phyloP scores from a whole-genome alignment of 2,797 vertebrate genomes.

The Tamandua tetradactyla region DNA sequence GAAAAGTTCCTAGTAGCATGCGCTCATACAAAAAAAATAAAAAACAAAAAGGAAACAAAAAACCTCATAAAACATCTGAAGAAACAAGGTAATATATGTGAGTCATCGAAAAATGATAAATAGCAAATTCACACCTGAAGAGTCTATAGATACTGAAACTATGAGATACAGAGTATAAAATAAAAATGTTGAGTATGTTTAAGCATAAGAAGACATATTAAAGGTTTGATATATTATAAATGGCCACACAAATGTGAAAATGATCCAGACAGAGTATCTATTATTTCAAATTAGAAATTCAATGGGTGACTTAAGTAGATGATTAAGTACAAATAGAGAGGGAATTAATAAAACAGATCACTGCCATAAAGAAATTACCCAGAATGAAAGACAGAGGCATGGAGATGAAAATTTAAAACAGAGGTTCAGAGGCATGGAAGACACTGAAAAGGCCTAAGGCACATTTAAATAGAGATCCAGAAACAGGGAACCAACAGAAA shows the following conservation, averaged over 20 bases:
- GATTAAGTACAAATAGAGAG: not conserved
- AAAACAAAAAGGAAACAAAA: too few species aligned
- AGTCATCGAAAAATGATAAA: slow-evolving; percentile 32
- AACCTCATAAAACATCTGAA: not conserved
- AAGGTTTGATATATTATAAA: not conserved
- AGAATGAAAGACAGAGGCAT: not conserved
- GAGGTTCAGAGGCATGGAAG: not conserved
- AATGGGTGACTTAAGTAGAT: not conserved
- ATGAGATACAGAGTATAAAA: not conserved
- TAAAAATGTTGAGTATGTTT: not conserved
- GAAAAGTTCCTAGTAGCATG: not conserved
- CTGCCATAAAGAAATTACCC: not conserved
- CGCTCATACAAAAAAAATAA: not conserved
- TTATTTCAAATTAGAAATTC: slow-evolving; percentile 29
- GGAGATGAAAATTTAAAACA: not conserved
- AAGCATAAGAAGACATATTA: not conserved
- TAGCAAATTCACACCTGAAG: not conserved
- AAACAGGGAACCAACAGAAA: not conserved
- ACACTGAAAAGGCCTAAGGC: not conserved
- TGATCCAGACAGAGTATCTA: not conserved
- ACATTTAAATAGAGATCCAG: not conserved
- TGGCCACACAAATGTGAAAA: not conserved
- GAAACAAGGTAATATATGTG: slow-evolving; percentile 17
- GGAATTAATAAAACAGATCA: not conserved
- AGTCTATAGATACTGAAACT: not conserved